Base-by-base conservation (phyloP, 1,140 invertebrate species). In the Philotrypesis tridentata region DNA sequence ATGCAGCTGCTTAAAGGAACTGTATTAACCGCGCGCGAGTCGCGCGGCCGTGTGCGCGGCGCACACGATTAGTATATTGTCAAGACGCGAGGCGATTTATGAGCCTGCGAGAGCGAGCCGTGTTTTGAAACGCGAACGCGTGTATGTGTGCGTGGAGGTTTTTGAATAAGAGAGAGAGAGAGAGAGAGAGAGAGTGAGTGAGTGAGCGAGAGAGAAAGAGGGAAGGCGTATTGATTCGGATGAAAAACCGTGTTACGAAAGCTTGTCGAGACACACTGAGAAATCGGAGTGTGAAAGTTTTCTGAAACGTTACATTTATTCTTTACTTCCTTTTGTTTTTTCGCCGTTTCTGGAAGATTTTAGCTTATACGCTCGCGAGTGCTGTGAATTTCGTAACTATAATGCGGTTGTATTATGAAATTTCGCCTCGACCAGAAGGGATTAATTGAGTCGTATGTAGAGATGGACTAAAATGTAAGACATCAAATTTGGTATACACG, bases 21-120 rank as follows among this genome's bases (percentile, higher is more conserved):
- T 79, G 31, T 72, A 61, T 72, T 72, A 55, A 55, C 48, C 48
- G 48, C 48, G 40, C 12, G 48, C 43, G 43, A 37, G 33, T 37
- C 40, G 40, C 33, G 8, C 11, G n/a, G 48, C 14, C 48, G 48
- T 17, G 48, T 6, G 14, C 48, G 40, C 61, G 1, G 48, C 31
- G 23, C 48, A 23, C 14, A 40, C 70, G 79, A 80, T 80, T 80
- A 80, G 72, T 68, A 27, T n/a, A 74, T 81, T 81, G 72, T 81
- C 80, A 48, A 74, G 48, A 61, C 73, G 61, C 31, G 31, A 27
- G 60, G 14, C 61, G 79, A 80, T 80, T 81, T 75, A 81, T 76
- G 63, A 37, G 27, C n/a, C n/a, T n/a, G n/a, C 12, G n/a, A 23
- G 48, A 55, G 48, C 48, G 48, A 55, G 21, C 11, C 9, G 25